Evolutionary conservation across 2,888 invertebrate genomes (phyloP).

Genomic region (Augiades crinisus): DNA sequence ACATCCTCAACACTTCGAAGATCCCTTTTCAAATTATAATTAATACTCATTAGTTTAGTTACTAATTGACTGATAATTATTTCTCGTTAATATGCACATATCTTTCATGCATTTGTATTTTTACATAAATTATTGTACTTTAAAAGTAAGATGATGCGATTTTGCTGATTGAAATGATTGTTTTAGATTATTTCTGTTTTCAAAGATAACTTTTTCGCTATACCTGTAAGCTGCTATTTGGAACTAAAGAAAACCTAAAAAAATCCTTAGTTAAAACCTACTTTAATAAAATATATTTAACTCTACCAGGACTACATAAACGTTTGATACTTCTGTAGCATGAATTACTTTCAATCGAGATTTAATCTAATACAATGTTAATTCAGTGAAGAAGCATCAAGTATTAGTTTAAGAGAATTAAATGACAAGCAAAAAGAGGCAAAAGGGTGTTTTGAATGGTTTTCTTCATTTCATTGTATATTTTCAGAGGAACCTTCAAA

Average conservation of each 20-base stretch:
- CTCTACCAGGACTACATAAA: too few relatives aligned
- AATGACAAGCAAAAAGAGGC: slow-evolving; percentile 78
- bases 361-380: slow-evolving; percentile 26
- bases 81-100: slow-evolving; percentile 55
- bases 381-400: slow-evolving; percentile 46
- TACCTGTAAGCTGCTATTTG: too few relatives aligned
- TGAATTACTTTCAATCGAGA: too few relatives aligned
- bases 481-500: slow-evolving; percentile 70
- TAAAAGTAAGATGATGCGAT: slow-evolving; percentile 42
- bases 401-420: slow-evolving; percentile 47
- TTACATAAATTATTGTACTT: slow-evolving; percentile 56
- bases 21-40: slow-evolving; percentile 34
- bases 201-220: too few relatives aligned
- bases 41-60: slow-evolving; percentile 71
- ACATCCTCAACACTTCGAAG: slow-evolving; percentile 22
- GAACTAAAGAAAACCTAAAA: too few relatives aligned
- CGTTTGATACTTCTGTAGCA: too few relatives aligned
- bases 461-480: slow-evolving; percentile 66
- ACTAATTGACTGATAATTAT: slow-evolving; percentile 63
- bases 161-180: slow-evolving; percentile 35
- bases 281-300: too few relatives aligned
- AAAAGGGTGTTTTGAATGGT: slow-evolving; percentile 70
- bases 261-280: too few relatives aligned
- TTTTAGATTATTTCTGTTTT: neutral
- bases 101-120: slow-evolving; percentile 69